Conservation (phyloP, 2,888 invertebrate genomes). For the Sinhomidia bicolor region DNA sequence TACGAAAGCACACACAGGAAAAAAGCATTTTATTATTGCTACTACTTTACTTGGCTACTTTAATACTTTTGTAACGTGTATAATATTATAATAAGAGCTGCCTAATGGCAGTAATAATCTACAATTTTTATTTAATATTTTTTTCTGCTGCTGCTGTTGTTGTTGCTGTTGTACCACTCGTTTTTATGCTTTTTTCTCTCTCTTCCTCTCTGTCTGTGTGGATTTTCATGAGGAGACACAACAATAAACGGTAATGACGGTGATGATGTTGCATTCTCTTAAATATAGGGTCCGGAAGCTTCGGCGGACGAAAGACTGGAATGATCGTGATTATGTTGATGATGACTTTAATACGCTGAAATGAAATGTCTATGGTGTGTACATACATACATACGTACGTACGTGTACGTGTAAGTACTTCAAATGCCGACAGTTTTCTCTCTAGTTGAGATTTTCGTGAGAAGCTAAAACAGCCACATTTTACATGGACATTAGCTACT, state of each 20-base stretch:
- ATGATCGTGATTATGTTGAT: conserved; percentile 66
- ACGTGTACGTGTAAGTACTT: not conserved
- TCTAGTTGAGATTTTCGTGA: conserved; percentile 41
- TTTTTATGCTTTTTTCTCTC: not conserved
- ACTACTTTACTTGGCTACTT: not conserved
- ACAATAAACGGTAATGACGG: conserved; percentile 70
- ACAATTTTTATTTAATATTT: conserved; percentile 43
- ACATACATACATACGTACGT: not conserved
- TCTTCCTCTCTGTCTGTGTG: not conserved
- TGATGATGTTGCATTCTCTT: conserved; percentile 70
- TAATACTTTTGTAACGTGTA: not conserved
- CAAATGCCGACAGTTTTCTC: conserved; percentile 55
- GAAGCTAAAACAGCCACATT: conserved; percentile 42
- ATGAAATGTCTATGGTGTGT: not conserved
- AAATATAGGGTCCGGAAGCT: conserved; percentile 73
- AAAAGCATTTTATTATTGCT: conserved; percentile 51
- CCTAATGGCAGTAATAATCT: conserved; percentile 46
- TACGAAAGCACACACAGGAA: conserved; percentile 10
- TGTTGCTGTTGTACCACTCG: not conserved
- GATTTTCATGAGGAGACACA: conserved; percentile 50
- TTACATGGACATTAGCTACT: conserved; percentile 50
- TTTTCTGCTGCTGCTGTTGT: not conserved
- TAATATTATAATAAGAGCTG: conserved; percentile 3
- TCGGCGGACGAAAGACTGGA: conserved; percentile 55
- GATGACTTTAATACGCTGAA: conserved; percentile 32